Evolutionary conservation across 2,888 invertebrate genomes (phyloP), one percentile per base, ranked within the genome.

Genomic region (Autographa pulchrina): DNA sequence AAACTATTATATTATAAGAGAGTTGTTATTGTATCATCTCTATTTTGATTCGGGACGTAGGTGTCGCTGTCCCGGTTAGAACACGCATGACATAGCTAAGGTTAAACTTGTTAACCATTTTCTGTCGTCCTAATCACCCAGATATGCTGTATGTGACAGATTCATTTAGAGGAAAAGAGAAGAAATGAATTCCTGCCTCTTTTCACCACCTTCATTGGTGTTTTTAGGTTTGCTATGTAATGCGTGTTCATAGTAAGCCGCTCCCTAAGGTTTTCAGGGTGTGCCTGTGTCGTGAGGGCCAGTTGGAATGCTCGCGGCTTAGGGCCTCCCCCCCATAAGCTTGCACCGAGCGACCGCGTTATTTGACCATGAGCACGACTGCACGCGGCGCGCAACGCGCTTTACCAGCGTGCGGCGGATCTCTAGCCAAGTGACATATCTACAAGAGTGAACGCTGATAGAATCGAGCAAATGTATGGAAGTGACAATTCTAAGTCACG

Each of bases 1-100:
- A 73, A 64, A 60, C 72, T 80, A 82, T 70, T 70, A 66, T 61
- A 65, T 31, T 69, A 70, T 56, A 72, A 83, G 75, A 83, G 83
- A 81, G 75, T 70, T 56, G 54, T n/a, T 56, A 62, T 8, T 9
- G 70, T 70, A 64, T 68, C 81, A 65, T 81, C 83, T 78, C 78
- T 78, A 62, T 62, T 68, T 66, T 63, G 62, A 61, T 64, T 48
- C 43, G 63, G 59, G 75, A 75, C 66, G 67, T 77, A 18, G 81
- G 0, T 77, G 52, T 62, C 20, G 25, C 59, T 65, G 70, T 68
- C 78, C 66, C 74, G 38, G 48, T 62, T 62, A 62, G 77, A 80
- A 74, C 72, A 68, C 70, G 70, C 68, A 74, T 74, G 66, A 20
- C 48, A 65, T 43, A 56, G 54, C 20, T 54, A 16, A 14, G 14